phyloP scores from a whole-genome alignment of 2,113 vertebrate species.

The Clinocottus analis region DNA sequence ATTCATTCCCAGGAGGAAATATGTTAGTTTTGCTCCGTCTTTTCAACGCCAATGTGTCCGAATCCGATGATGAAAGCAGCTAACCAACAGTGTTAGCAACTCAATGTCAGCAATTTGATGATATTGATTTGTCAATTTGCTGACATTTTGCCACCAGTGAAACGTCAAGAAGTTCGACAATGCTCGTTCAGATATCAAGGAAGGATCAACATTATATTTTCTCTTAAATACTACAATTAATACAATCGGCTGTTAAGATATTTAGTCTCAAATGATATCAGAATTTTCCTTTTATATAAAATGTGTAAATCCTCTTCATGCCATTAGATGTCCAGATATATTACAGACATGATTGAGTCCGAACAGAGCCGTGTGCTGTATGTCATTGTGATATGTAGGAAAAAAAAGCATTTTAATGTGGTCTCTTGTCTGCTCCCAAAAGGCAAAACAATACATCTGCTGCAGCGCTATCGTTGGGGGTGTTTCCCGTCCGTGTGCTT shows the following conservation, averaged over 20 bases:
- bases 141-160: no score
- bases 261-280: neutral
- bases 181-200: neutral
- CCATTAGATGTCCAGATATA: neutral
- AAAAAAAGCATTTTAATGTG: neutral
- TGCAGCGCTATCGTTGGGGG: neutral
- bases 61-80: no score
- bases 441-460: neutral
- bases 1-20: no score
- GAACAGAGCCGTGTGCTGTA: neutral
- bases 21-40: neutral
- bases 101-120: no score
- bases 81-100: no score
- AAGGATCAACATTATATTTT: neutral
- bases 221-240: neutral
- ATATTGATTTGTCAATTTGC: no score
- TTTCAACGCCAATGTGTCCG: no score
- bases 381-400: neutral
- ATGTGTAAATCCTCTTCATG: neutral
- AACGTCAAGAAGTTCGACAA: neutral
- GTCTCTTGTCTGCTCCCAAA: neutral
- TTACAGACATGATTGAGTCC: neutral
- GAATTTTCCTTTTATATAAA: neutral
- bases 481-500: constrained; percentile 15
- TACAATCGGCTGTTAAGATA: neutral